These are phyloP conservation scores for Camelus dromedarius DNA, from an alignment of 2,113 vertebrate species.

Conservation along the genomic window DNA sequence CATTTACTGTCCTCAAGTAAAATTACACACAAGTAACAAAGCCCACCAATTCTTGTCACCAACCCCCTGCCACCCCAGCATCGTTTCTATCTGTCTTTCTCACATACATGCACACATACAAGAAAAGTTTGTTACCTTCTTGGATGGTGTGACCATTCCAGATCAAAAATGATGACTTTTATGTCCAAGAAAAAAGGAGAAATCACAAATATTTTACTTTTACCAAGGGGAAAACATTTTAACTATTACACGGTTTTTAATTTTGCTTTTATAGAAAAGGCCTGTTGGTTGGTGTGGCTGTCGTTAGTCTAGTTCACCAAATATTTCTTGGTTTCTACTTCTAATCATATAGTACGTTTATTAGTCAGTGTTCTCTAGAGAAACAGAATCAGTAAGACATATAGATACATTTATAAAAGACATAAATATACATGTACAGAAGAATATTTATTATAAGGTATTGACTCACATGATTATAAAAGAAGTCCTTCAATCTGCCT, in stretches of 20 bases:
- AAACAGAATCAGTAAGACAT: background rate
- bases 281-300: background rate
- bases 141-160: background rate
- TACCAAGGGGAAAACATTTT: background rate
- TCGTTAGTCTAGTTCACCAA: background rate
- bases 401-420: background rate
- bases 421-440: background rate
- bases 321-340: background rate
- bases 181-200: background rate
- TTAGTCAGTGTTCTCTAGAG: background rate
- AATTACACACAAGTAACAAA: background rate
- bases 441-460: background rate
- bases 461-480: background rate
- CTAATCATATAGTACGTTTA: background rate
- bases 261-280: background rate
- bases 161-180: background rate
- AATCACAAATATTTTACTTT: background rate
- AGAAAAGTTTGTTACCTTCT: background rate
- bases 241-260: background rate
- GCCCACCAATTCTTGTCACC: background rate
- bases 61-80: background rate
- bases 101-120: background rate
- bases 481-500: too few species aligned
- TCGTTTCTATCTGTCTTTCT: background rate
- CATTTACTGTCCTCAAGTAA: background rate